A percentile compares a stretch with the other conserved stretches of the same genome.
Conservation (phyloP, 2,888 invertebrate species). For the Thereva unica region DNA sequence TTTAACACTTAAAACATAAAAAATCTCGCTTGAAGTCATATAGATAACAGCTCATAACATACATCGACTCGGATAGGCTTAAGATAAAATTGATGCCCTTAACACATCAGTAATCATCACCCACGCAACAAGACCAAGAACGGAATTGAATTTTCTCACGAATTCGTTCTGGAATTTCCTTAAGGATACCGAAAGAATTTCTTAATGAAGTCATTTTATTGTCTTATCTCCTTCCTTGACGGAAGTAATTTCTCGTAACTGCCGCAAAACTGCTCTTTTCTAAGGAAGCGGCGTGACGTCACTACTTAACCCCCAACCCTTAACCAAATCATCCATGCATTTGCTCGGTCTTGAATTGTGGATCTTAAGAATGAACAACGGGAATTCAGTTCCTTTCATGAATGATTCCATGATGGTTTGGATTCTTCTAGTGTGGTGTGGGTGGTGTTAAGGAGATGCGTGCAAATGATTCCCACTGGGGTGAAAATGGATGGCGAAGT, state of each 20-base stretch:
- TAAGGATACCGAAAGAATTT: slow-evolving; percentile 28
- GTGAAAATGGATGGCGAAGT: slow-evolving; percentile 15
- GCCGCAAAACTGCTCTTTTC: not conserved
- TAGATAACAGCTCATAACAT: too few species aligned
- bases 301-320: too few species aligned
- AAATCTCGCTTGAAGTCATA: too few species aligned
- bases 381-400: not conserved
- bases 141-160: slow-evolving; percentile 34
- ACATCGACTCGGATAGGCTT: too few species aligned
- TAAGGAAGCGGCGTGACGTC: too few species aligned
- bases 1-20: too few species aligned
- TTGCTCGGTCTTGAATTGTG: too few species aligned
- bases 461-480: slow-evolving; percentile 21
- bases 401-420: not conserved
- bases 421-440: slow-evolving; percentile 5
- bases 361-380: too few species aligned
- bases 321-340: too few species aligned
- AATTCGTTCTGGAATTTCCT: slow-evolving; percentile 29
- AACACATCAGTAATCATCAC: not conserved
- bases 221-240: slow-evolving; percentile 11
- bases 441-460: not conserved
- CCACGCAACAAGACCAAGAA: slow-evolving; percentile 11
- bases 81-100: too few species aligned
- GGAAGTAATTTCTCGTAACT: slow-evolving; percentile 4
- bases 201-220: slow-evolving; percentile 37